These are phyloP conservation scores for Artemisiospiza belli DNA, from an alignment of 2,113 vertebrate genomes.

Conservation along the genomic window DNA sequence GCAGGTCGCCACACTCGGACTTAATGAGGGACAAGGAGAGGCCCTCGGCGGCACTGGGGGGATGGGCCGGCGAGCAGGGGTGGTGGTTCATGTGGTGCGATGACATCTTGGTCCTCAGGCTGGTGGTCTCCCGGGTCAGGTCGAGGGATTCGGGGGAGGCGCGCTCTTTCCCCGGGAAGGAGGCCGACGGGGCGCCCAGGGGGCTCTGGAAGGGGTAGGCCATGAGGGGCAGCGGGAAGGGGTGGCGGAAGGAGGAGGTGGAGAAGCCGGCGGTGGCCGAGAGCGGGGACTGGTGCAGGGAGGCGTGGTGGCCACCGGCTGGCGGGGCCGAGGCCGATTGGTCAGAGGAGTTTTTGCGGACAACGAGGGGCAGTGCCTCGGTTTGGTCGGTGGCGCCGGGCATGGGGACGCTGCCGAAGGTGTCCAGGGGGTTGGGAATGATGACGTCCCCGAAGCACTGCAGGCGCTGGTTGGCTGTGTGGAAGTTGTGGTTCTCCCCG, in stretches of 20 bases:
- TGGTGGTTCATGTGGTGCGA: slow-evolving; percentile 91
- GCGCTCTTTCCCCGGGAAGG: slow-evolving; percentile 87
- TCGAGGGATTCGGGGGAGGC: slow-evolving; percentile 94
- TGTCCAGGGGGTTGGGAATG: slow-evolving; percentile 91
- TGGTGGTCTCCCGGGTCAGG: slow-evolving; percentile 91
- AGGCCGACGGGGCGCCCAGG: slow-evolving; percentile 84
- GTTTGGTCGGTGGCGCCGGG: slow-evolving; percentile 92
- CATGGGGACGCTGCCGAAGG: slow-evolving; percentile 87
- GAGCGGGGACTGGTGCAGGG: slow-evolving; percentile 91
- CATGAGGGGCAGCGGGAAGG: slow-evolving; percentile 94
- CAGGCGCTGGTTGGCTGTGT: slow-evolving; percentile 91
- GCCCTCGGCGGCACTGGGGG: slow-evolving; percentile 88
- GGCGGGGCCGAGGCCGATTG: slow-evolving; percentile 82
- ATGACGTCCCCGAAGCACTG: slow-evolving; percentile 97
- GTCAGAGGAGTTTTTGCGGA: slow-evolving; percentile 93
- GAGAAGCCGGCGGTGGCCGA: slow-evolving; percentile 90
- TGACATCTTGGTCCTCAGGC: slow-evolving; percentile 98
- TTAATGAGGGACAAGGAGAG: slow-evolving; percentile 98
- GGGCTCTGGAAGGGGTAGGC: slow-evolving; percentile 96
- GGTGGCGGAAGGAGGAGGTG: slow-evolving; percentile 94
- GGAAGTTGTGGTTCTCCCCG: slow-evolving; percentile 92
- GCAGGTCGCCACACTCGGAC: slow-evolving; percentile 96
- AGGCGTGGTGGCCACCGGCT: slow-evolving; percentile 85
- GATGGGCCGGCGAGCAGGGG: slow-evolving; percentile 91
- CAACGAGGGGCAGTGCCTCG: slow-evolving; percentile 93